Conservation (phyloP, 2,797 vertebrate species). For the Parauchenoglanis ngamensis region DNA sequence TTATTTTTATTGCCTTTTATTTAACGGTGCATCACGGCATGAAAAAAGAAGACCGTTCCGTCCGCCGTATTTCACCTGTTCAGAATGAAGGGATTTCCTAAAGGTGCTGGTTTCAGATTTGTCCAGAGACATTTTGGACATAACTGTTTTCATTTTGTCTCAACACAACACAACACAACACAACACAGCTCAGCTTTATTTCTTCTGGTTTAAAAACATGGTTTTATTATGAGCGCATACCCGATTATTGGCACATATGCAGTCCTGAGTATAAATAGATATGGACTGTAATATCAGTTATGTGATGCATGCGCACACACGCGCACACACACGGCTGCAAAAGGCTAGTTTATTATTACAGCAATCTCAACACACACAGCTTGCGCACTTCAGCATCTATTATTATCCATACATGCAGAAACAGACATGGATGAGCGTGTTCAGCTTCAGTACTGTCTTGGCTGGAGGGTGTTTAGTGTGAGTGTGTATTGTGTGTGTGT, state of each 20-base stretch:
- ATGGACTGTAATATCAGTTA: not conserved
- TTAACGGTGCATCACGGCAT: not conserved
- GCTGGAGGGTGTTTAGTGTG: slow-evolving; percentile 32
- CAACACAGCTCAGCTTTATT: not conserved
- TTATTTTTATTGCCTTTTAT: not conserved
- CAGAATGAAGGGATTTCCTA: not conserved
- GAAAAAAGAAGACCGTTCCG: not conserved
- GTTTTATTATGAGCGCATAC: not conserved
- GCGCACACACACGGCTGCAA: slow-evolving; percentile 13
- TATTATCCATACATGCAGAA: not conserved
- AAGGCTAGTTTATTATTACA: not conserved
- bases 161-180: not conserved
- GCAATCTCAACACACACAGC: not conserved
- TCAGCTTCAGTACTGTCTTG: slow-evolving; percentile 5
- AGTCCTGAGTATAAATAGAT: not conserved
- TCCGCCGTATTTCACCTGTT: not conserved
- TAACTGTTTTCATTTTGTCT: not conserved
- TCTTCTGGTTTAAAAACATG: not conserved
- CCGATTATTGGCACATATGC: not conserved
- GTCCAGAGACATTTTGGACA: not conserved
- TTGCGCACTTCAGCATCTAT: not conserved
- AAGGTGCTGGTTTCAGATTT: not conserved
- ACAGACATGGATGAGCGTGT: slow-evolving; percentile 23
- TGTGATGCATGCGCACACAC: slow-evolving; percentile 54
- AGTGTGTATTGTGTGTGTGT: slow-evolving; percentile 59